Base-by-base conservation (phyloP, 2,113 vertebrate species). In the Neodontobutis hainanensis region DNA sequence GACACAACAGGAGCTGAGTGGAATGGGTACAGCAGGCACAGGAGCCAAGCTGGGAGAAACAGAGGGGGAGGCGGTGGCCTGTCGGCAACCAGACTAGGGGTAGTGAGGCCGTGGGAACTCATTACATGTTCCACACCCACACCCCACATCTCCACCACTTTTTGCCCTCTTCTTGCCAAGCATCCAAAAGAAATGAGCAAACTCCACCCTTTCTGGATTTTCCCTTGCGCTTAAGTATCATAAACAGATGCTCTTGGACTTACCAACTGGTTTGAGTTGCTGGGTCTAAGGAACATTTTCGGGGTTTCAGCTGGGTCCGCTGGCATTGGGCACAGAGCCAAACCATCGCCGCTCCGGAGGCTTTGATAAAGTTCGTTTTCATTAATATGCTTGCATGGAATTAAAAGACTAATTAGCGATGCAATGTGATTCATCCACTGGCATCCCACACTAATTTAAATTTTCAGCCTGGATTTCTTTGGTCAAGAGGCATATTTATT, bases 301-400 rank as follows among this genome's bases (percentile, higher is more conserved):
- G 90, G 85, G 90, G 91, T 93, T 95, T 93, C 91, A 87, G 91
- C 84, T 80, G 92, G 89, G 91, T 94, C 93, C 88, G 90, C 91
- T 95, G 96, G 95, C 95, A 95, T 92, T 78, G 85, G 94, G 95
- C 93, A 90, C 90, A 70, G 90, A 95, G 94, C 93, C 95, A 95
- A 93, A 90, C 94, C 88, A 90, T 93, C 90, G 94, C 88, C 90
- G 92, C 78, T 90, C 90, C 88, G 80, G 83, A 90, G 93, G 90
- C 93, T 94, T 94, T 93, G 89, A 92, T 93, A 94, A 94, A 93
- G 89, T 94, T 92, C 86, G 80, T 93, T 92, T 91, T 93, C 61
- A 52, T 80, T 82, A 85, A 88, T 85, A 88, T 71, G 83, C 77
- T 55, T 45, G 42, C 61, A 38, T 61, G 84, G 81, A 89, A 87